Evolutionary conservation across 2,888 invertebrate species (phyloP).

Genomic region (Sinohyriopsis cumingii): DNA sequence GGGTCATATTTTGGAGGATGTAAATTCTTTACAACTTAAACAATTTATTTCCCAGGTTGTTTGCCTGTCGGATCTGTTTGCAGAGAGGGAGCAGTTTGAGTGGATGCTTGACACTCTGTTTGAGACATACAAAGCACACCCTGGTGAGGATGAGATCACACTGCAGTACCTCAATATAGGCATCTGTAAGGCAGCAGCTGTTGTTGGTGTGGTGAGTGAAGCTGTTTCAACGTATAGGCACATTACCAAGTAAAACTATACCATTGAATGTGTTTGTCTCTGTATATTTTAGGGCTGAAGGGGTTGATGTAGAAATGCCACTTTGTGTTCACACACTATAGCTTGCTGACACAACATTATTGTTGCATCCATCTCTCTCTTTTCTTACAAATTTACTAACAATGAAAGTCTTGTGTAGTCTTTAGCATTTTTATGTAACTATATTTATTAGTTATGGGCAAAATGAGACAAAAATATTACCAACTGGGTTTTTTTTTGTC

Average conservation of each 20-base stretch:
- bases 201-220: conserved; percentile 75
- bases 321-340: no score
- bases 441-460: no score
- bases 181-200: conserved; percentile 80
- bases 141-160: conserved; percentile 84
- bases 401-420: no score
- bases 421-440: no score
- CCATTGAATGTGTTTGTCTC: neutral
- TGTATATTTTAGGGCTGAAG: no score
- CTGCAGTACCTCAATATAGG: conserved; percentile 82
- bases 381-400: no score
- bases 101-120: conserved; percentile 85
- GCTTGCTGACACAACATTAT: no score
- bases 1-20: neutral
- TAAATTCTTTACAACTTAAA: neutral
- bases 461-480: no score
- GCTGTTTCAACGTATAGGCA: neutral
- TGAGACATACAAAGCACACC: conserved; percentile 79
- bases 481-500: no score
- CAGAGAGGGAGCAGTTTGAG: conserved; percentile 82
- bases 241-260: neutral
- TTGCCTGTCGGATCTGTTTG: conserved; percentile 82
- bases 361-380: no score
- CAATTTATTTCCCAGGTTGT: conserved; percentile 73
- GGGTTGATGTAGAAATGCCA: no score